Evolutionary conservation across 1,140 invertebrate genomes (phyloP), one percentile per base, ranked within the genome.

Genomic region (Chrysomallon squamiferum): DNA sequence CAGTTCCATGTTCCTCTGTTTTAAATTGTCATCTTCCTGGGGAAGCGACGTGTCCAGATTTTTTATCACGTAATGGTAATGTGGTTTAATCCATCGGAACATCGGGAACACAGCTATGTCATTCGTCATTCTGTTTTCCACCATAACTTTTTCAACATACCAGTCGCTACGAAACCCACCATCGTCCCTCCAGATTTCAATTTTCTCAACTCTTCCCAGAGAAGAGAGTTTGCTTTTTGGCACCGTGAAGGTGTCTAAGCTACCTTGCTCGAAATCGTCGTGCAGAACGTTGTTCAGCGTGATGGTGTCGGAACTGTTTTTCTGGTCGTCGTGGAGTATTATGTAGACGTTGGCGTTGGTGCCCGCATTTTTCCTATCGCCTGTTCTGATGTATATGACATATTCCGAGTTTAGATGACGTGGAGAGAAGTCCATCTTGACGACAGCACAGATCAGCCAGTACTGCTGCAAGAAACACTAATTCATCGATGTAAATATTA

Each of bases 1-100:
- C 22, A 88, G 59, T 62, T 88, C 87, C 65, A 77, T 72, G 11
- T 72, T 47, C 35, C 87, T 72, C 63, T 84, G 80, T 6, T 84
- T 78, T 9, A 11, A 59, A 62, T 85, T 68, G 20, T 78, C 73
- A 66, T 87, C 86, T 35, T 73, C 67, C 71, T 88, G 86, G 0
- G 87, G 87, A 22, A 88, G 71, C 29, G 81, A 80, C 32, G 84
- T 85, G 69, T 88, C 87, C 61, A 86, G 77, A 62, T 85, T 78
- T 29, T 73, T 62, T 33, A 88, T 82, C 15, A 80, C 62, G 66
- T 88, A 87, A 35, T 80, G 80, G 29, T 74, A 77, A 43, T 85
- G 67, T 13, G 76, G 54, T 50, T 77, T 78, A 49, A 88, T 83
- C 87, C 87, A 88, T 20, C 87, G 78, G 54, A 85, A 84, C 2